Evolutionary conservation across 2,113 vertebrate genomes (phyloP).

Genomic region (Opisthocomus hoazin): DNA sequence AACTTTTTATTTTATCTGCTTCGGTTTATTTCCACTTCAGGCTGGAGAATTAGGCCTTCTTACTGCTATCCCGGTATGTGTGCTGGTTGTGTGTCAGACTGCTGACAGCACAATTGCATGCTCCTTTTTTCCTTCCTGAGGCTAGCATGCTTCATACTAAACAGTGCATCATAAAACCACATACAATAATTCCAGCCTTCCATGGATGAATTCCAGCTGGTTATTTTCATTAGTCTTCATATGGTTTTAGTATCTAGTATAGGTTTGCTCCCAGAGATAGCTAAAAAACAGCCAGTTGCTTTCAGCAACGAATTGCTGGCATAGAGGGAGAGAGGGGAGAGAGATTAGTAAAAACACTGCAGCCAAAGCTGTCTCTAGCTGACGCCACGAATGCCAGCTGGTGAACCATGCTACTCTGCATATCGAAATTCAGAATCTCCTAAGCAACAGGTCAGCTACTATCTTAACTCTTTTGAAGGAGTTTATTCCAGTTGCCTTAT

Average conservation of each 20-base stretch:
- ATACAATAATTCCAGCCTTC: not conserved
- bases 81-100: not conserved
- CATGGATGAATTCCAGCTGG: not conserved
- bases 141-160: not conserved
- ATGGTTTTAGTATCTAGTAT: not conserved
- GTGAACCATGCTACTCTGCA: not conserved
- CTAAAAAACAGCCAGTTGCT: not conserved
- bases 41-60: not conserved
- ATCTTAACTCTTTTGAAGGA: not conserved
- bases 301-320: not conserved
- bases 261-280: not conserved
- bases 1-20: not conserved
- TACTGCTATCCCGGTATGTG: not conserved
- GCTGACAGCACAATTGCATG: not conserved
- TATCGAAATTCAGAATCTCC: not conserved
- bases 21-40: slow-evolving; percentile 3
- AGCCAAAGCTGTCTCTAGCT: not conserved
- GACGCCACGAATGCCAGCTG: not conserved
- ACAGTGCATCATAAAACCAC: not conserved
- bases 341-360: not conserved
- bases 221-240: not conserved
- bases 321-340: not conserved
- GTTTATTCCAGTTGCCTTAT: not conserved
- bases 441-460: not conserved
- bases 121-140: not conserved